Percentiles rank a stretch among this genome's conserved stretches.
These are phyloP conservation scores for Sclerurus mexicanus DNA, from an alignment of 2,113 vertebrate species.

Conservation along the genomic window DNA sequence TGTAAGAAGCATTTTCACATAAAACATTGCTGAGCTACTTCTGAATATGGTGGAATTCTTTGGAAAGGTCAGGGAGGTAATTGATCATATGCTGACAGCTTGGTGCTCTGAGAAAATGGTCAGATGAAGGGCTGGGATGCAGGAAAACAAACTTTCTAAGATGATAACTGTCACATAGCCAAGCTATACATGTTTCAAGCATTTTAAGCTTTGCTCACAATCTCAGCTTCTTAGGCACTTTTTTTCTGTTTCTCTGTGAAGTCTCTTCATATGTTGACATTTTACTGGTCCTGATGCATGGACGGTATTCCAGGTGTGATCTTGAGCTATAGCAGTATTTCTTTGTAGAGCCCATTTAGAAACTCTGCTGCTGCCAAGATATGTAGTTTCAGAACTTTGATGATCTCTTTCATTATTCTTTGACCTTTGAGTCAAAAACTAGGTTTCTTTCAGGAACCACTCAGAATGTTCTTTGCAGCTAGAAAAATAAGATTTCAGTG, in stretches of 20 bases:
- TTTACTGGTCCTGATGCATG: not conserved
- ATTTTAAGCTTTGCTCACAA: not conserved
- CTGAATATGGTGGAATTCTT: slow-evolving; percentile 28
- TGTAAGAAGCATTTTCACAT: slow-evolving; percentile 23
- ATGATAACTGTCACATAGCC: slow-evolving; percentile 42
- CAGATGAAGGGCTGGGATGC: slow-evolving; percentile 2
- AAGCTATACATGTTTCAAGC: slow-evolving; percentile 17
- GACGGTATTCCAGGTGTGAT: not conserved
- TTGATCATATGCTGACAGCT: slow-evolving; percentile 63
- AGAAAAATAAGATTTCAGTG: not conserved
- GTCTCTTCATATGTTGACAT: not conserved
- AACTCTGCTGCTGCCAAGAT: not conserved
- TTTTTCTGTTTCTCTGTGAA: not conserved
- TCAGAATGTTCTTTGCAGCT: not conserved
- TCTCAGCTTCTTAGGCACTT: not conserved
- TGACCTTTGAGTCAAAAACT: not conserved
- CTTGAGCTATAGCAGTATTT: not conserved
- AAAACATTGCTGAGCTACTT: slow-evolving; percentile 29
- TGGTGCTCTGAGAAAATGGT: slow-evolving; percentile 25
- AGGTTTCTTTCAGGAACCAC: not conserved
- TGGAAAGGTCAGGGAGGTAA: slow-evolving; percentile 27
- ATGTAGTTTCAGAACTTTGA: not conserved
- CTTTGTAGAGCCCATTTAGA: not conserved
- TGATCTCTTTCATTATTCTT: not conserved
- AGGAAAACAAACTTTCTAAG: slow-evolving; percentile 46